Base-by-base conservation (phyloP, 2,113 vertebrate genomes). In the Rhinolophus sinicus region DNA sequence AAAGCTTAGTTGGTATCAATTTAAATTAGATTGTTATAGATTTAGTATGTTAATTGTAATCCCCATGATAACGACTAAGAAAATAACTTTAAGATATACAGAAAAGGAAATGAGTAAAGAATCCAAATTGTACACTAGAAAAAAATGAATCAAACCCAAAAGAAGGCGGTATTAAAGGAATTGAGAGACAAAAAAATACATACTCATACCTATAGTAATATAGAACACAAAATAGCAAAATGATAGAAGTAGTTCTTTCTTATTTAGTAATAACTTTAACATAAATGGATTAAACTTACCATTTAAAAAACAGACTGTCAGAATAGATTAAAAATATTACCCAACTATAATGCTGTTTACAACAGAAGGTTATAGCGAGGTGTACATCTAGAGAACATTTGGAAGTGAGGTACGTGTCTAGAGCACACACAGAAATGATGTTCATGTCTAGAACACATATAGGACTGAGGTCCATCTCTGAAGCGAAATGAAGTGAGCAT, bases 11-110 rank as follows among this genome's bases (percentile, higher is more conserved):
- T 73, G n/a, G 14, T 35, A 54, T 47, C 58, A 60, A 30, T 40
- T 75, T n/a, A 69, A 83, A 67, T 40, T 88, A 50, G 33, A 88
- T 58, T 94, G 10, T 84, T 50, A 18, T 35, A 65, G 19, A 52
- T 58, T 76, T 70, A 82, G 40, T 35, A 64, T 90, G 33, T 11
- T 70, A 54, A 44, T 69, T 92, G 3, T 92, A 94, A 94, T 92
- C 8, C 33, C 18, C 24, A n/a, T n/a, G n/a, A 52, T 92, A 80
- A 82, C 26, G 30, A 56, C 50, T 86, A 44, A 90, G 35, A 80
- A 86, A 38, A 62, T 16, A 70, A 33, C 13, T 80, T 58, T 54
- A 64, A 70, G 40, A 77, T 60, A 64, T 3, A 28, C 8, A 56
- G 38, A 73, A 60, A 47, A 26, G 9, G 2, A 76, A 62, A 62